These are phyloP conservation scores for Cephus nigrinus DNA, from an alignment of 2,888 invertebrate genomes.

Conservation along the genomic window DNA sequence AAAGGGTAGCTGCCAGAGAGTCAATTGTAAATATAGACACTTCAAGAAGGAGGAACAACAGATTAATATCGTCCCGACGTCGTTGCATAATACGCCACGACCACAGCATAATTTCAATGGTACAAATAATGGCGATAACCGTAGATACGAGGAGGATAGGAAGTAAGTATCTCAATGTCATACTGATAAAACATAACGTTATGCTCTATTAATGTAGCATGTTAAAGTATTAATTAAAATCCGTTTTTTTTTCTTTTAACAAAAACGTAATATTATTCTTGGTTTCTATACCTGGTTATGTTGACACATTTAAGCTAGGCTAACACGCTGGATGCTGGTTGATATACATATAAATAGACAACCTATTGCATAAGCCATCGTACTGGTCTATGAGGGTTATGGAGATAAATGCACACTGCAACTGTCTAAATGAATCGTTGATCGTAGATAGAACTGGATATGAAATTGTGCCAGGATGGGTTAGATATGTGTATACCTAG, in stretches of 20 bases:
- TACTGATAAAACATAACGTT: background rate
- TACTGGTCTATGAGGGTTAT: constrained; percentile 12
- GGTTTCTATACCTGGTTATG: background rate
- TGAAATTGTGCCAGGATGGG: constrained; percentile 7
- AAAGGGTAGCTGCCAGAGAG: constrained; percentile 67
- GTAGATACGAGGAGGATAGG: constrained; percentile 58
- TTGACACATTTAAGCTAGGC: background rate
- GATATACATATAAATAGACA: constrained; percentile 24
- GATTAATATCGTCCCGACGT: constrained; percentile 44
- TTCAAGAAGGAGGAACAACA: constrained; percentile 56
- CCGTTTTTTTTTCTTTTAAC: background rate
- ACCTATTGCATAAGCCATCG: constrained; percentile 24
- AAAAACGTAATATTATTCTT: background rate
- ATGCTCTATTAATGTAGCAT: background rate
- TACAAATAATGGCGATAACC: constrained; percentile 44
- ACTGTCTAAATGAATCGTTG: constrained; percentile 14
- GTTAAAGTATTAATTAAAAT: constrained; percentile 5
- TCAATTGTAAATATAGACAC: constrained; percentile 55
- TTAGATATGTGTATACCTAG: background rate
- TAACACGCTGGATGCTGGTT: background rate
- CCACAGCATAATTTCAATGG: constrained; percentile 53
- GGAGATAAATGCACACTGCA: constrained; percentile 13
- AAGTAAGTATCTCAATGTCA: constrained; percentile 41
- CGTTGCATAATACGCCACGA: constrained; percentile 49
- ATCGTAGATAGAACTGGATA: constrained; percentile 9